Percentiles rank a stretch among this genome's conserved stretches.
These are phyloP conservation scores for Hydroisotoma schaefferi DNA, from an alignment of 2,888 invertebrate genomes.

Conservation along the genomic window DNA sequence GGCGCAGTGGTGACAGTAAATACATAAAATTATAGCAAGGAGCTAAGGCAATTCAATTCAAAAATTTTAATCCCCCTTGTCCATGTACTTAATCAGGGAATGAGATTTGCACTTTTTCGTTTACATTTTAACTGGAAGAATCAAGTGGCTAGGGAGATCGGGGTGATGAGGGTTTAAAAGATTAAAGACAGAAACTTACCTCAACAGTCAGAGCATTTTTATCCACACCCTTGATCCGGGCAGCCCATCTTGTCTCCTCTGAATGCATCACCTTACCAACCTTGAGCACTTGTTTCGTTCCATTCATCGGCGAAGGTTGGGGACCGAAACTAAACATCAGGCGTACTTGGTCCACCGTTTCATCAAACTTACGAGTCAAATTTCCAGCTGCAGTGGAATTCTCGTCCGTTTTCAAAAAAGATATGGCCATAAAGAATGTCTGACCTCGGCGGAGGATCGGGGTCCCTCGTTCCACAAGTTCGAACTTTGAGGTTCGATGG, in stretches of 20 bases:
- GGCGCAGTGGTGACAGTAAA: too few species aligned
- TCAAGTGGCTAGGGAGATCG: neutral
- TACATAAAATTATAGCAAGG: too few species aligned
- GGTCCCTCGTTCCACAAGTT: conserved; percentile 62
- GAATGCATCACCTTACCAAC: conserved; percentile 50
- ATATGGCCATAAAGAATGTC: conserved; percentile 63
- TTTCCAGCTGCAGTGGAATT: too few species aligned
- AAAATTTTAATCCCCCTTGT: too few species aligned
- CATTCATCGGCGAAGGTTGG: conserved; percentile 57
- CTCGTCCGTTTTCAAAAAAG: conserved; percentile 58
- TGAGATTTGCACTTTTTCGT: too few species aligned
- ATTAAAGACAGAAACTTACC: conserved; percentile 51
- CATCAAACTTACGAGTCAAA: conserved; percentile 60
- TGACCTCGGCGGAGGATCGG: conserved; percentile 70
- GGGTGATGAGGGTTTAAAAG: neutral
- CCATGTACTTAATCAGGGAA: too few species aligned
- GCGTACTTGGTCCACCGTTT: conserved; percentile 62
- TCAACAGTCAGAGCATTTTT: conserved; percentile 53
- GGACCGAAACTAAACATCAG: conserved; percentile 66
- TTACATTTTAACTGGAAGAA: too few species aligned
- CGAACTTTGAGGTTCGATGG: conserved; percentile 68
- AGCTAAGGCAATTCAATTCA: too few species aligned
- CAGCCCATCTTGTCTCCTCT: conserved; percentile 54
- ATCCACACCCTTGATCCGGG: conserved; percentile 51
- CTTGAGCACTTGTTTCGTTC: conserved; percentile 57